Evolutionary conservation across 2,888 invertebrate species (phyloP).

Genomic region (Acleris holmiana): DNA sequence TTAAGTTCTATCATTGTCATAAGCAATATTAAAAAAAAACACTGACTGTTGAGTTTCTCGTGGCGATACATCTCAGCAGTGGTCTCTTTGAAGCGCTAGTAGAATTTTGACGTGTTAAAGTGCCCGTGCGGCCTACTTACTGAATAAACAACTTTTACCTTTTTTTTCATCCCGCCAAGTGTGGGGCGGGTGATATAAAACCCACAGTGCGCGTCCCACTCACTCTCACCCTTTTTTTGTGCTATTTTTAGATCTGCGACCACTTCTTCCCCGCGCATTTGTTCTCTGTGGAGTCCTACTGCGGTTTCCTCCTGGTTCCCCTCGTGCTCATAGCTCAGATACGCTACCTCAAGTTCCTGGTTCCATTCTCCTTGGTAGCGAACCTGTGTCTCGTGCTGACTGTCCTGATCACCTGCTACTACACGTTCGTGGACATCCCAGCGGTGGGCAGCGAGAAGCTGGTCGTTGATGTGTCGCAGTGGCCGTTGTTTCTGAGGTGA

Average conservation of each 20-base stretch:
- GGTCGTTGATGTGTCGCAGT: constrained; percentile 74
- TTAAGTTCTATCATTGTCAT: no score
- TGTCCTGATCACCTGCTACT: constrained; percentile 92
- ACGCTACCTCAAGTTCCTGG: constrained; percentile 90
- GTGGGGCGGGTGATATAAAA: no score
- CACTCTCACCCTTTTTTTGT: not conserved
- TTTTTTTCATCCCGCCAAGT: no score
- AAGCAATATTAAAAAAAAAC: no score
- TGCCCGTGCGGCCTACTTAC: no score
- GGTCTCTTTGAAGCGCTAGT: no score
- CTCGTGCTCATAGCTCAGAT: constrained; percentile 88
- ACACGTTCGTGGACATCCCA: constrained; percentile 86
- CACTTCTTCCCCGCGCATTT: constrained; percentile 62
- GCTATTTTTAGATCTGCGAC: constrained; percentile 80
- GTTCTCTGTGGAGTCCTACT: constrained; percentile 85
- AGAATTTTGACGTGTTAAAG: no score
- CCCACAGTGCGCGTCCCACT: no score
- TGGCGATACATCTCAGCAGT: no score
- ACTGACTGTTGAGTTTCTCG: no score
- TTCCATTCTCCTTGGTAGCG: constrained; percentile 95
- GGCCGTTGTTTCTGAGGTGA: constrained; percentile 93
- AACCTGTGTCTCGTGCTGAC: constrained; percentile 91
- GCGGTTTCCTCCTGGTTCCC: constrained; percentile 87
- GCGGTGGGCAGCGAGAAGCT: constrained; percentile 58
- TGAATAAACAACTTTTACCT: no score